These are phyloP conservation scores for Mus spicilegus DNA, from an alignment of 2,113 vertebrate genomes.

Conservation along the genomic window DNA sequence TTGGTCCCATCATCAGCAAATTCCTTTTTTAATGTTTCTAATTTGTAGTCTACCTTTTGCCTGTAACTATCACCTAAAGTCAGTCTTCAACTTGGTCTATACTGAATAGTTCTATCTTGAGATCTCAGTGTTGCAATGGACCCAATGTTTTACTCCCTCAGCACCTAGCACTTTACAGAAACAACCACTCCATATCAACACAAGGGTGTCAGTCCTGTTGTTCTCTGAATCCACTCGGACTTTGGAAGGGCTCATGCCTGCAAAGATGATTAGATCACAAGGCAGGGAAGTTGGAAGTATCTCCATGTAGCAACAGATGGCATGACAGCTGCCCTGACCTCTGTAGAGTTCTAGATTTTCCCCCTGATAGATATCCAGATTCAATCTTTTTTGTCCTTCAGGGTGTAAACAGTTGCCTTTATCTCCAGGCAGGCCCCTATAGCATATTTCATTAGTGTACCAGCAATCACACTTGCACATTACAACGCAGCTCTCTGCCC, in stretches of 20 bases:
- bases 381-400: not conserved
- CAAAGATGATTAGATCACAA: not conserved
- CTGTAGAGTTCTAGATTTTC: not conserved
- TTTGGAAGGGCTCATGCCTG: not conserved
- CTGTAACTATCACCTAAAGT: not conserved
- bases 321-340: not conserved
- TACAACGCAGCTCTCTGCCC: not conserved
- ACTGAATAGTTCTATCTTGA: not conserved
- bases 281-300: fast-evolving
- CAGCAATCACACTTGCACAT: not conserved
- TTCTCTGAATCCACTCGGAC: not conserved
- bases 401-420: not conserved
- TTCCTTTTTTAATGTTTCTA: fast-evolving
- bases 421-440: not conserved
- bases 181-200: fast-evolving
- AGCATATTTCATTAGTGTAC: not conserved
- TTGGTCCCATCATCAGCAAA: fast-evolving
- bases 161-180: not conserved
- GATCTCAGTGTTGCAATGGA: not conserved
- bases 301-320: fast-evolving
- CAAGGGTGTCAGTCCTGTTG: fast-evolving
- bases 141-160: fast-evolving
- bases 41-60: too few relatives aligned
- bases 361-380: not conserved
- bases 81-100: not conserved